A percentile compares a stretch with the other conserved stretches of the same genome.
phyloP scores from a whole-genome alignment of 2,113 vertebrate genomes.

The Cynocephalus volans region DNA sequence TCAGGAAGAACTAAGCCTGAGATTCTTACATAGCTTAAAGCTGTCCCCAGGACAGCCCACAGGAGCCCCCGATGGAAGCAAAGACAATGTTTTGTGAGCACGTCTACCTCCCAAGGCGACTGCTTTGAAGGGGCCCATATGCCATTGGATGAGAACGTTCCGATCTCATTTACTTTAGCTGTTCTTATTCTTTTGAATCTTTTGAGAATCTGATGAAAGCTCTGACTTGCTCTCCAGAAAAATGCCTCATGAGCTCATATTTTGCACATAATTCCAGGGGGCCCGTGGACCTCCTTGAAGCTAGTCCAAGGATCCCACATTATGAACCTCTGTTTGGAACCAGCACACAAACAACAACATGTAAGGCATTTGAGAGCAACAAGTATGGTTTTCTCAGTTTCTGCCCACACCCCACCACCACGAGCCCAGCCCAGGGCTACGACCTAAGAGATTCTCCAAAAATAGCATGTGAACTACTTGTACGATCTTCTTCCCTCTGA shows the following conservation, averaged over 20 bases:
- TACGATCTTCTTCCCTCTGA: rapidly evolving
- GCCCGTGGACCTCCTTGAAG: rapidly evolving
- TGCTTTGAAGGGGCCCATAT: neutral
- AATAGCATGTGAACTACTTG: rapidly evolving
- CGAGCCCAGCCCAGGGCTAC: neutral
- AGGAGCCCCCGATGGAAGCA: neutral
- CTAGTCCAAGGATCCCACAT: neutral
- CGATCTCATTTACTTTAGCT: neutral
- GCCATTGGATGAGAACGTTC: neutral
- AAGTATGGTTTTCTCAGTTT: neutral
- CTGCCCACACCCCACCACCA: neutral
- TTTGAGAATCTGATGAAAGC: neutral
- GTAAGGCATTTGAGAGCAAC: neutral
- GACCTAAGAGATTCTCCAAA: neutral
- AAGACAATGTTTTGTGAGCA: neutral
- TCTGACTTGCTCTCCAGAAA: neutral
- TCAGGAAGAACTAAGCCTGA: neutral
- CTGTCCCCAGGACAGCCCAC: neutral
- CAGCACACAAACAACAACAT: neutral
- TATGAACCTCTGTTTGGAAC: neutral
- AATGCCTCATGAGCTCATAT: neutral
- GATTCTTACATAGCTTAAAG: neutral
- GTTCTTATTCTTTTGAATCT: neutral
- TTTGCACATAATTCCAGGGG: neutral
- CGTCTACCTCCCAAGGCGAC: rapidly evolving